Conservation (phyloP, 2,113 vertebrate species). For the Sceloporus tristichus region DNA sequence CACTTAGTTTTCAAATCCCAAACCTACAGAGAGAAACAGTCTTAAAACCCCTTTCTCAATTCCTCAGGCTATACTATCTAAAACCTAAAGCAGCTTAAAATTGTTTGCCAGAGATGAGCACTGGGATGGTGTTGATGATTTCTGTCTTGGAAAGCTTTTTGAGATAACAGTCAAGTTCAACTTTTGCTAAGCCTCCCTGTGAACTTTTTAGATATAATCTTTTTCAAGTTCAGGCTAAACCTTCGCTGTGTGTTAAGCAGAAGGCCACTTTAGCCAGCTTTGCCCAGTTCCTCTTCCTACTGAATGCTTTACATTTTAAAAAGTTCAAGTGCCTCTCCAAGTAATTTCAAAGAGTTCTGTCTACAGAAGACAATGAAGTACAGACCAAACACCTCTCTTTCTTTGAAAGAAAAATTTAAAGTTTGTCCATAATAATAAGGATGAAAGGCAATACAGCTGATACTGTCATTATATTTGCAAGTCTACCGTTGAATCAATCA, state of each 20-base stretch:
- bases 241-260: conserved; percentile 47
- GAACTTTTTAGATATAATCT: conserved; percentile 77
- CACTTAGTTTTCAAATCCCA: conserved; percentile 66
- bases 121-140: conserved; percentile 70
- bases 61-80: conserved; percentile 59
- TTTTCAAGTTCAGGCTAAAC: conserved; percentile 73
- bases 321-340: conserved; percentile 56
- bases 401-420: background rate
- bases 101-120: conserved; percentile 68
- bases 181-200: conserved; percentile 67
- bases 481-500: background rate
- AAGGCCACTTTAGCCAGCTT: conserved; percentile 43
- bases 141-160: conserved; percentile 60
- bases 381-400: background rate
- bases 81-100: conserved; percentile 79
- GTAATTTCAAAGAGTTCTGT: conserved; percentile 52
- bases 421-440: background rate
- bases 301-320: conserved; percentile 62
- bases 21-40: conserved; percentile 54
- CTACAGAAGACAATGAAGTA: conserved; percentile 43
- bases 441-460: background rate
- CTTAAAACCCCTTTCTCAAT: conserved; percentile 59
- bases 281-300: conserved; percentile 62
- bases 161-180: conserved; percentile 76
- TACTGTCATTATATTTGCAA: background rate